A percentile compares a stretch with the other conserved stretches of the same genome.
These are phyloP conservation scores for Diglossa cyanea DNA, from an alignment of 2,797 vertebrate species.

Conservation along the genomic window DNA sequence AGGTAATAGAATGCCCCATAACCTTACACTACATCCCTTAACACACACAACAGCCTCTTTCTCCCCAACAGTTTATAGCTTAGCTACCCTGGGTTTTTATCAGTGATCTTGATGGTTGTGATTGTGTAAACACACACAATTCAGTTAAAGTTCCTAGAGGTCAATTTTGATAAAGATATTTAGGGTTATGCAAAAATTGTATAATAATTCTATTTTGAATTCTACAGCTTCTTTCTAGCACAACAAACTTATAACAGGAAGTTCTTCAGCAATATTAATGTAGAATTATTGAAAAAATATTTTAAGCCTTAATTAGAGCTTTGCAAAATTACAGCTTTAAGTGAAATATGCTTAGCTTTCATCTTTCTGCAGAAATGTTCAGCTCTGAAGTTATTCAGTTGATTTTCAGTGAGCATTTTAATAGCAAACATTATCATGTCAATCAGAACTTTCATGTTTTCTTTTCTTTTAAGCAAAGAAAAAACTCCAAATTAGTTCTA, in stretches of 20 bases:
- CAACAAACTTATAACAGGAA: not conserved
- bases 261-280: not conserved
- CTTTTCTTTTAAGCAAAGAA: not conserved
- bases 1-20: not conserved
- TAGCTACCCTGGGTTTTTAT: fast-evolving
- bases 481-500: not conserved
- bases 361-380: not conserved
- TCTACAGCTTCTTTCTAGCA: not conserved
- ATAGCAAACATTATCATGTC: constrained; percentile 10
- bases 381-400: constrained; percentile 9
- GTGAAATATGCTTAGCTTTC: constrained; percentile 39
- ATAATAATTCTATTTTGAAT: not conserved
- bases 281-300: constrained; percentile 13
- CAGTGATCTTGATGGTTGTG: not conserved
- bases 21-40: not conserved
- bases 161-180: not conserved
- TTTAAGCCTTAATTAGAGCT: constrained; percentile 39
- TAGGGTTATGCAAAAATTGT: not conserved
- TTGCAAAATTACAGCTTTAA: constrained; percentile 42
- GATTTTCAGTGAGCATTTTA: constrained; percentile 22
- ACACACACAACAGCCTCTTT: not conserved
- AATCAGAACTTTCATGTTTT: constrained; percentile 18
- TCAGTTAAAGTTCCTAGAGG: not conserved
- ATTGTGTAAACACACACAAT: not conserved
- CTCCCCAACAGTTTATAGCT: not conserved